Conservation (phyloP, 2,888 invertebrate genomes). For the Candidula unifasciata region DNA sequence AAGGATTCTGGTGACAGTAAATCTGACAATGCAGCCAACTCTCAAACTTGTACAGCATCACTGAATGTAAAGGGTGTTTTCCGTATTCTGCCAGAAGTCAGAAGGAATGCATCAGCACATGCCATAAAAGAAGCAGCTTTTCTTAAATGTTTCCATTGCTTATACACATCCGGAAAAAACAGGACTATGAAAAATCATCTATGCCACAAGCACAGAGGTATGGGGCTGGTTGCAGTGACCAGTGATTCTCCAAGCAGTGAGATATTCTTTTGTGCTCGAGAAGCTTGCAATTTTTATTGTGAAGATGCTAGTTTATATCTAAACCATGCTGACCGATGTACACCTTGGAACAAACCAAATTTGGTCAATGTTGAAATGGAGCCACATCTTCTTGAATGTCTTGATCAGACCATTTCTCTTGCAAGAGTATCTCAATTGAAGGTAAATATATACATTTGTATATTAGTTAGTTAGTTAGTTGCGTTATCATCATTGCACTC, state of each 20-base stretch:
- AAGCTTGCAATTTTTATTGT: conserved; percentile 64
- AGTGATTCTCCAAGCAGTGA: conserved; percentile 45
- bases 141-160: conserved; percentile 68
- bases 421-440: conserved; percentile 42
- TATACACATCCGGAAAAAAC: conserved; percentile 51
- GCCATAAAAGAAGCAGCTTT: conserved; percentile 55
- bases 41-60: conserved; percentile 30
- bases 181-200: conserved; percentile 54
- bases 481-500: no score
- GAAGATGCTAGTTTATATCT: conserved; percentile 61
- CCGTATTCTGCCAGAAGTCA: conserved; percentile 14
- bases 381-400: conserved; percentile 51
- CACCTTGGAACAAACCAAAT: conserved; percentile 59
- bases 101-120: conserved; percentile 7
- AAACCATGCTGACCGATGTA: conserved; percentile 64
- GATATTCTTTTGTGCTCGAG: conserved; percentile 66
- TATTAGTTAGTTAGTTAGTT: no score
- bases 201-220: conserved; percentile 54
- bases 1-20: conserved; percentile 2
- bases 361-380: conserved; percentile 49
- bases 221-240: conserved; percentile 53
- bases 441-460: no score
- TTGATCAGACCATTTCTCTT: conserved; percentile 51
- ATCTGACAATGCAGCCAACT: conserved; percentile 2
- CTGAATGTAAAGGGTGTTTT: conserved; percentile 33